These are phyloP conservation scores for Romanogobio albipinnatus DNA, from an alignment of 2,113 vertebrate genomes.

Conservation along the genomic window DNA sequence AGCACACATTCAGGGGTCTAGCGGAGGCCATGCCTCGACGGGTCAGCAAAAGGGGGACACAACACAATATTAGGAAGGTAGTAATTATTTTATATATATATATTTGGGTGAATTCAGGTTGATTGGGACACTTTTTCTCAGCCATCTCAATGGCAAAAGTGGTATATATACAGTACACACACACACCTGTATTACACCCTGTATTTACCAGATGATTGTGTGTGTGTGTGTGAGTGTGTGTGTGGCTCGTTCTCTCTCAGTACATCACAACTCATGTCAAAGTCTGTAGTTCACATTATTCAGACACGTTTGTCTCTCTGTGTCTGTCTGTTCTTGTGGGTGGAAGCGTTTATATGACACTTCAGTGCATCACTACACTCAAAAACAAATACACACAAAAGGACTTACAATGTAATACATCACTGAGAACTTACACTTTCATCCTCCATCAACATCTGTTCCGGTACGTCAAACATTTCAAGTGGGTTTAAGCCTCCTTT, in stretches of 20 bases:
- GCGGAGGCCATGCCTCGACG: too few species aligned
- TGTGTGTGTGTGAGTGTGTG: neutral
- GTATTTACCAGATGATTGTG: neutral
- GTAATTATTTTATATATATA: too few species aligned
- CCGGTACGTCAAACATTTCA: neutral
- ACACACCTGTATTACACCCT: neutral
- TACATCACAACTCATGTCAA: neutral
- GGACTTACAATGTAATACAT: constrained; percentile 28
- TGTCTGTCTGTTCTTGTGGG: neutral
- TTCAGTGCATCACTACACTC: constrained; percentile 16
- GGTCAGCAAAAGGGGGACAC: too few species aligned
- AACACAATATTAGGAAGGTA: too few species aligned
- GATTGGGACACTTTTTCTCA: too few species aligned
- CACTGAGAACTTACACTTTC: constrained; percentile 8
- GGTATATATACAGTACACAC: too few species aligned
- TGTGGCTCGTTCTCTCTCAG: neutral
- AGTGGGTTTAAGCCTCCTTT: neutral
- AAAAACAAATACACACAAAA: neutral
- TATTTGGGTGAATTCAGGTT: too few species aligned
- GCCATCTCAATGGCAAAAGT: too few species aligned
- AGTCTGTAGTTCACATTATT: constrained; percentile 12
- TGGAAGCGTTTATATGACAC: neutral
- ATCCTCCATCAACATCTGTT: neutral
- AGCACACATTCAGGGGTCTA: too few species aligned
- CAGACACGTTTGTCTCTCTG: neutral